phyloP scores from a whole-genome alignment of 2,888 invertebrate genomes.

The Drosophila subsilvestris region DNA sequence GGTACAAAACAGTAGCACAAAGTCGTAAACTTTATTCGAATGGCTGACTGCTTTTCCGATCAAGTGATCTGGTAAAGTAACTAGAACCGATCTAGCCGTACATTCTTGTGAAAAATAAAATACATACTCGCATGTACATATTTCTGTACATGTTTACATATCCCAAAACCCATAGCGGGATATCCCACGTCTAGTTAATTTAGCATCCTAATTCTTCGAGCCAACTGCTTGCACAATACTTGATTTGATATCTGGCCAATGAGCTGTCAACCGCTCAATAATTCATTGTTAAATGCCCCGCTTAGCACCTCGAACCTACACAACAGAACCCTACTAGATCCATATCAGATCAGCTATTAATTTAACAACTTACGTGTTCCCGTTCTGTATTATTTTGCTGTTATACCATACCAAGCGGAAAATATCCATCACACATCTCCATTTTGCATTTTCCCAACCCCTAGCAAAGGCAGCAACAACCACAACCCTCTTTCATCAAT shows the following conservation, averaged over 20 bases:
- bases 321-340: background rate
- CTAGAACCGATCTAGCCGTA: background rate
- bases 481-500: conserved; percentile 34
- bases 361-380: background rate
- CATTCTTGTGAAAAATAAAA: background rate
- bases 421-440: conserved; percentile 17
- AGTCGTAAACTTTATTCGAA: too few relatives aligned
- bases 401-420: background rate
- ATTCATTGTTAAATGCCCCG: too few relatives aligned
- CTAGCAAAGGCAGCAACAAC: conserved; percentile 2
- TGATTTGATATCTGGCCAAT: too few relatives aligned
- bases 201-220: too few relatives aligned
- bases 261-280: too few relatives aligned
- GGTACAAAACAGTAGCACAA: background rate
- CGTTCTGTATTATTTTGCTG: background rate
- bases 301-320: background rate
- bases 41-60: too few relatives aligned
- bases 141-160: too few relatives aligned
- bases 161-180: too few relatives aligned
- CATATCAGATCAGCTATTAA: background rate
- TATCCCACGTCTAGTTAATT: too few relatives aligned
- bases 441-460: conserved; percentile 40
- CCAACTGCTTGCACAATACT: too few relatives aligned
- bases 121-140: too few relatives aligned
- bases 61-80: background rate